Base-by-base conservation (phyloP, 2,797 vertebrate species). In the Galagoides demidoff region DNA sequence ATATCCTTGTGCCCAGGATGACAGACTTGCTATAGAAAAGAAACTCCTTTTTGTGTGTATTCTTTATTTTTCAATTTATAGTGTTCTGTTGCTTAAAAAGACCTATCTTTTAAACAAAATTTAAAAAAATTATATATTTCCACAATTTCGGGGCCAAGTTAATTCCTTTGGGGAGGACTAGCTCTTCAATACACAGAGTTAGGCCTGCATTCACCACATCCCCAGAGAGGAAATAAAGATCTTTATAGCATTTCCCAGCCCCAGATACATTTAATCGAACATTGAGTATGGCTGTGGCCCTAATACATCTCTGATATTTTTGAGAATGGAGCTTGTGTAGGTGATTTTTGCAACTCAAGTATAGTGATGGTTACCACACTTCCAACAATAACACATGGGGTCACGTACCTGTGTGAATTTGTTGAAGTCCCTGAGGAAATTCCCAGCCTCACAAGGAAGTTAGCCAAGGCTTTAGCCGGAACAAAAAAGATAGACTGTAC, bases 401-500 rank as follows among this genome's bases (percentile, higher is more conserved):
- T 92, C 85, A 59, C 0, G 0, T 61, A 68, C 71, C 61, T 76
- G 37, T 78, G 11, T 81, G 0, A 55, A n/a, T 57, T 73, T 66
- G 68, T 85, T 57, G 59, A 94, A 83, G 59, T 85, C 57, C 43
- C 52, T 2, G 12, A 94, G 86, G 85, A 79, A 95, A 94, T 85
- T 84, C 63, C 74, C 81, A 95, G 8, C 9, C 17, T 93, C n/a
- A 49, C 11, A 79, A 91, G 71, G 83, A 86, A 57, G 27, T 45
- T 59, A 84, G 7, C 17, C 8, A 86, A 71, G 64, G 19, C 14
- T 70, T 78, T 31, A 27, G 3, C 10, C 45, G 22, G 23, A 92
- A 85, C 14, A 12, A 8, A 66, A 71, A 73, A 34, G 34, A 11
- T 13, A 89, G 34, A 70, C 71, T 70, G 3, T 43, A 70, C 0